Base-by-base conservation (phyloP, 2,888 invertebrate genomes). In the Mythimna albipuncta region DNA sequence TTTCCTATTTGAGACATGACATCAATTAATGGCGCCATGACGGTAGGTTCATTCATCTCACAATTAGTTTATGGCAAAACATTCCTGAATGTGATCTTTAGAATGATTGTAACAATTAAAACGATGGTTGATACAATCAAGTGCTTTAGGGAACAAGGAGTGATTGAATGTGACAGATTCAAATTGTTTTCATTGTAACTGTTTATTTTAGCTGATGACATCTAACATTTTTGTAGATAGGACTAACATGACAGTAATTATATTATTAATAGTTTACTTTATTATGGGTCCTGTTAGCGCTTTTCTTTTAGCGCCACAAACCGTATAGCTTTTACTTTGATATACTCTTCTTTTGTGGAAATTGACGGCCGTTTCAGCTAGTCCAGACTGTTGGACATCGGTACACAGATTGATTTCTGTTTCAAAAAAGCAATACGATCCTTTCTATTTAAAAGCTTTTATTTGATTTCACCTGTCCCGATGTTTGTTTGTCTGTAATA, bases 131-230 rank as follows among this genome's bases (percentile, higher is more conserved):
- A 82, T 70, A 55, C 52, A 65, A 62, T 63, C 59, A 64, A 63
- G 44, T 52, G 50, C 44, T 83, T 67, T 69, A 4, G 35, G n/a
- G 19, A 64, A 66, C 69, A 41, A 58, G 55, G 52, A 59, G 32
- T 74, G 54, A 83, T 82, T 82, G 52, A 44, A 73, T 63, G 64
- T 65, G 63, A 72, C 72, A 69, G 65, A 64, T 70, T 75, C 61
- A 41, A 70, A 75, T 85, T 63, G 54, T 50, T 44, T 64, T 72
- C 26, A 54, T 69, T 66, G 68, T 38, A 13, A 59, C 38, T 26
- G 38, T 57, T 55, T 72, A 75, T 83, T 84, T 74, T 50, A 7
- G 63, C 32, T 55, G 68, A 76, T 82, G 83, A 79, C 65, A 47
- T 7, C 55, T 2, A 13, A 21, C 0, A 32, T 6, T 41, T 52